Evolutionary conservation across 2,888 invertebrate genomes (phyloP).

Genomic region (Mimumesa dahlbomi): DNA sequence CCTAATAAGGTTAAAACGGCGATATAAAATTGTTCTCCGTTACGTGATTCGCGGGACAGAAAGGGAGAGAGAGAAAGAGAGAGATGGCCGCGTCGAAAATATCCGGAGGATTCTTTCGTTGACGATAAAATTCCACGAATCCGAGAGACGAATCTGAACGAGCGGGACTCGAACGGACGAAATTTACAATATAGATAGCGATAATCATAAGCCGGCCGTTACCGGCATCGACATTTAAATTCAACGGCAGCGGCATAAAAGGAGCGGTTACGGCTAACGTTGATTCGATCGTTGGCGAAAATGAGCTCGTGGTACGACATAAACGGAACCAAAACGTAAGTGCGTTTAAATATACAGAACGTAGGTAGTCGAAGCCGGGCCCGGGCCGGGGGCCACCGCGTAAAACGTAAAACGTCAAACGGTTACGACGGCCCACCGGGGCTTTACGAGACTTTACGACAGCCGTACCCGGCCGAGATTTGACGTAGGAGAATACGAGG

Average conservation of each 20-base stretch:
- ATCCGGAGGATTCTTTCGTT: too few relatives aligned
- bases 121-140: too few relatives aligned
- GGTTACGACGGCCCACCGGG: constrained; percentile 49
- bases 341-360: constrained; percentile 40
- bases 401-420: constrained; percentile 60
- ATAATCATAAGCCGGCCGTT: constrained; percentile 20
- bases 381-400: constrained; percentile 21
- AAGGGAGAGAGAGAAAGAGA: too few relatives aligned
- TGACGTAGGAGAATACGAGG: constrained; percentile 50
- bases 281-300: constrained; percentile 35
- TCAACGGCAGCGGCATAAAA: constrained; percentile 17
- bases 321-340: constrained; percentile 26
- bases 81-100: too few relatives aligned
- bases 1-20: too few relatives aligned
- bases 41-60: too few relatives aligned
- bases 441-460: constrained; percentile 54
- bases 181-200: constrained; percentile 13
- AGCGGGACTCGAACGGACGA: too few relatives aligned
- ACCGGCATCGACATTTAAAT: constrained; percentile 18
- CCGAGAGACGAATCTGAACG: too few relatives aligned
- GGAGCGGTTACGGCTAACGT: constrained; percentile 24
- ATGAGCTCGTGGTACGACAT: constrained; percentile 10
- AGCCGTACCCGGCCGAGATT: constrained; percentile 50
- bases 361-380: constrained; percentile 16
- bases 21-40: too few relatives aligned